Evolutionary conservation across 2,113 vertebrate genomes (phyloP).

Genomic region (Oreochromis spilurus): DNA sequence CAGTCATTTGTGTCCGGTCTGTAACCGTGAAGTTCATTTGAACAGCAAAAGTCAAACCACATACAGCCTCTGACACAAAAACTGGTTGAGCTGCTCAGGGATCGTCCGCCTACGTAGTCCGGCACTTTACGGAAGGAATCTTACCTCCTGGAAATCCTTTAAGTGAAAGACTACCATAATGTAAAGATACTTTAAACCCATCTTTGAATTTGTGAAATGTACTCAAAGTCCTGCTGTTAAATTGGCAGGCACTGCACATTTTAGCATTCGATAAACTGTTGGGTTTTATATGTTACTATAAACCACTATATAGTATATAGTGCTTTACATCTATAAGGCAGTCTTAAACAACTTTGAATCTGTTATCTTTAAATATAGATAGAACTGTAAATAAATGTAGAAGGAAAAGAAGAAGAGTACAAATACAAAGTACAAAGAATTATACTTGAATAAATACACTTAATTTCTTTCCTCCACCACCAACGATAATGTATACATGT

Average conservation of each 20-base stretch:
- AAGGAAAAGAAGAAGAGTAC: neutral
- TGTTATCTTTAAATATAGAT: neutral
- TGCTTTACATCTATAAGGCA: neutral
- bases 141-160: neutral
- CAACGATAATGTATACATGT: neutral
- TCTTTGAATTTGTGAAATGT: neutral
- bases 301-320: neutral
- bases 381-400: neutral
- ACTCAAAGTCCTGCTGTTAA: neutral
- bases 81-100: neutral
- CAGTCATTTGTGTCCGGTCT: conserved; percentile 66
- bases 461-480: rapidly evolving
- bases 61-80: neutral
- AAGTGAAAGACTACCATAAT: neutral
- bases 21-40: conserved; percentile 68
- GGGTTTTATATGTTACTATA: neutral
- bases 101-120: too few species aligned
- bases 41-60: conserved; percentile 62
- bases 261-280: neutral
- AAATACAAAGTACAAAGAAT: neutral
- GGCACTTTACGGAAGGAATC: too few species aligned
- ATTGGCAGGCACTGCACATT: neutral
- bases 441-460: neutral
- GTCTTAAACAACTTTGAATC: neutral
- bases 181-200: neutral